Evolutionary conservation across 2,888 invertebrate species (phyloP).

Genomic region (Aspidiotus rigidus): DNA sequence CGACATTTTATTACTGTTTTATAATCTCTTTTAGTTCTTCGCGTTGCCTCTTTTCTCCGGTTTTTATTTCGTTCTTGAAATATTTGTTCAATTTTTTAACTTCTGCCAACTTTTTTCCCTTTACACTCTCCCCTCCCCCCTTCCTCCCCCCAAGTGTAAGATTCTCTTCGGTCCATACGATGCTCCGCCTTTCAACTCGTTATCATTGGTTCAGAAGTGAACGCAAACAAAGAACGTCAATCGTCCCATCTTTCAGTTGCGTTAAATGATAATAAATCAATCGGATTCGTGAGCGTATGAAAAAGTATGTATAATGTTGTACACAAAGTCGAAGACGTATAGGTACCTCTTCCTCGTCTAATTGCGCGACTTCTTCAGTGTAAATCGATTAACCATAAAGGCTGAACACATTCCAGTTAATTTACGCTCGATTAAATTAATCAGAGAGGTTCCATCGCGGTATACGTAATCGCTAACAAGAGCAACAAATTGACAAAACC

Average conservation of each 20-base stretch:
- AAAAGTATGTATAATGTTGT: too few species aligned
- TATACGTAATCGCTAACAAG: slow-evolving; percentile 5
- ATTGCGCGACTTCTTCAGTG: background rate
- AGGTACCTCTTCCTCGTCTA: background rate
- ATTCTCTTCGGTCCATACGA: too few species aligned
- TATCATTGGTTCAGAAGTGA: too few species aligned
- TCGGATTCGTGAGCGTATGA: background rate
- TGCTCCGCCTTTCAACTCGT: too few species aligned
- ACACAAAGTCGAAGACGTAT: too few species aligned
- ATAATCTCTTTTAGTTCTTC: slow-evolving; percentile 14
- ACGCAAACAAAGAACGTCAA: too few species aligned
- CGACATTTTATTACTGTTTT: slow-evolving; percentile 30
- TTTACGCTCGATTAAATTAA: slow-evolving; percentile 18
- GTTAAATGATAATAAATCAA: slow-evolving; percentile 4
- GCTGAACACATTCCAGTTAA: slow-evolving; percentile 1
- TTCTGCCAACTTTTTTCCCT: too few species aligned
- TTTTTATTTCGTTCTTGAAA: background rate
- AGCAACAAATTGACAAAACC: slow-evolving; percentile 1
- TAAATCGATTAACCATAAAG: slow-evolving; percentile 1
- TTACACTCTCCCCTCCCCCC: too few species aligned
- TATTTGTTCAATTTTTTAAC: too few species aligned
- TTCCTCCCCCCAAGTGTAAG: too few species aligned
- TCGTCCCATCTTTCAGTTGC: background rate
- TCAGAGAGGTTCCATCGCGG: slow-evolving; percentile 6
- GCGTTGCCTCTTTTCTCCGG: background rate